Evolutionary conservation across 2,888 invertebrate genomes (phyloP), one percentile per base, ranked within the genome.

Genomic region (Hydrotaea cyrtoneurina): DNA sequence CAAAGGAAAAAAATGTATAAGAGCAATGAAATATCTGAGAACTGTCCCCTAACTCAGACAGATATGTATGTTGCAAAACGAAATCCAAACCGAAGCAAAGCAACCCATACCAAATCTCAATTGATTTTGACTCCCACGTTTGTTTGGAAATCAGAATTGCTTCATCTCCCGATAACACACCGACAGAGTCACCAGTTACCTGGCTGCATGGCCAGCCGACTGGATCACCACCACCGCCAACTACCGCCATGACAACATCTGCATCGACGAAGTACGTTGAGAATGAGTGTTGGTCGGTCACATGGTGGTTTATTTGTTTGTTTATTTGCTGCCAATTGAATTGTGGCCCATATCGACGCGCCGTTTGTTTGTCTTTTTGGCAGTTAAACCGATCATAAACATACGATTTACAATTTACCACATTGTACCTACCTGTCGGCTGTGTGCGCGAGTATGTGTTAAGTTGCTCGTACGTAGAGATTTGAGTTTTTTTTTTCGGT

Each of bases 41-140:
- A 84, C 75, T 84, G 84, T 84, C 84, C 78, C 81, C 84, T 81
- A 66, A 81, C 53, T 78, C 53, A 72, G 62, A 62, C 62, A 62
- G 62, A 62, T 50, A n/a, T 50, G 50, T 62, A 10, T 59, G 59
- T 59, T 31, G 62, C 62, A 15, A n/a, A 62, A 62, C 62, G 62
- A 31, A 62, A 62, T 62, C 62, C 23, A 62, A 59, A 26, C 36
- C 36, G 10, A 43, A n/a, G n/a, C n/a, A n/a, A n/a, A n/a, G 26
- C 59, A 59, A 36, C 15, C 31, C 62, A 62, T 62, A 23, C 62
- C 62, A 31, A 62, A 62, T 46, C 10, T 17, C 72, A 84, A 84
- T 81, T 84, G 81, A 73, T 72, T 78, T 4, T 71, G 46, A 81
- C 84, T 79, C 84, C 84, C 84, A 84, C 84, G 84, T 81, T 73